These are phyloP conservation scores for Melipona quadrifasciata DNA, from an alignment of 1,140 invertebrate species.

Conservation along the genomic window DNA sequence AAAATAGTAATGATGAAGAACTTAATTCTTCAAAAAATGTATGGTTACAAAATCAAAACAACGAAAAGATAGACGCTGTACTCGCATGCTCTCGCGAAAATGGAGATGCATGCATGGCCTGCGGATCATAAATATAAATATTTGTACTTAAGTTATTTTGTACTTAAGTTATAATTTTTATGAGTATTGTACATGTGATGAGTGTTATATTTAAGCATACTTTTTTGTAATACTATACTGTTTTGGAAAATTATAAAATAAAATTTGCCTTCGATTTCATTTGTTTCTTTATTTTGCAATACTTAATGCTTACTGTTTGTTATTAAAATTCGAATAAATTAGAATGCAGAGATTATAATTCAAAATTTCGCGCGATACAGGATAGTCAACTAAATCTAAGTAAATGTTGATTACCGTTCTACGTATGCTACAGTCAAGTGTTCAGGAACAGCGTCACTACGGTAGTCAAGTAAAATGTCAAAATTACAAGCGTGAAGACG, in stretches of 20 bases:
- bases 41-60: conserved; percentile 58
- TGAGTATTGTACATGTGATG: conserved; percentile 22
- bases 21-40: conserved; percentile 19
- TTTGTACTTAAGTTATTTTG: conserved; percentile 28
- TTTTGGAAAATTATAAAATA: conserved; percentile 4
- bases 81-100: conserved; percentile 93
- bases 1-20: conserved; percentile 51
- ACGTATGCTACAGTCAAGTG: conserved; percentile 7
- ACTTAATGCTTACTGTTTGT: background rate
- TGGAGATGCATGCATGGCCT: conserved; percentile 94
- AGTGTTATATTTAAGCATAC: conserved; percentile 13
- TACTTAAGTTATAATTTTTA: conserved; percentile 25
- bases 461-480: conserved; percentile 58
- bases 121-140: conserved; percentile 84
- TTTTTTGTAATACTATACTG: background rate
- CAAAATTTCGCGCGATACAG: background rate
- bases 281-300: background rate
- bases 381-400: conserved; percentile 8
- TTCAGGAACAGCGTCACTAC: conserved; percentile 41
- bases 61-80: conserved; percentile 85
- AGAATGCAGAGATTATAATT: background rate
- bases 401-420: conserved; percentile 6
- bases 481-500: conserved; percentile 33
- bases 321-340: too few relatives aligned
- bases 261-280: background rate